These are phyloP conservation scores for Hermaeophaga mercurialis DNA, from an alignment of 2,888 invertebrate species.

Conservation along the genomic window DNA sequence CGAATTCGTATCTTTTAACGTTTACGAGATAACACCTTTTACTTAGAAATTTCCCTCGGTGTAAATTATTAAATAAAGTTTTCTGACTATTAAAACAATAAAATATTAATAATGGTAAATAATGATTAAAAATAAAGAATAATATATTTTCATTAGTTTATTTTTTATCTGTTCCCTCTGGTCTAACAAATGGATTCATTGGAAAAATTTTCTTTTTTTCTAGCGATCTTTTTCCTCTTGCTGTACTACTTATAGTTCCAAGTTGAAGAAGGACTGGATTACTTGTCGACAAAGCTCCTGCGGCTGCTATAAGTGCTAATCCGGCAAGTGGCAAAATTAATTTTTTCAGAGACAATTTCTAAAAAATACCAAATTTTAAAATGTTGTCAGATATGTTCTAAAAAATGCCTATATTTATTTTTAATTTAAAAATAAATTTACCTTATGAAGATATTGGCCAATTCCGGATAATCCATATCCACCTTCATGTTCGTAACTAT, in stretches of 20 bases:
- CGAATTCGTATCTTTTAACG: no score
- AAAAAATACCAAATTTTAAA: constrained; percentile 40
- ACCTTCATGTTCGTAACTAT: constrained; percentile 26
- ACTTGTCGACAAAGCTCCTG: constrained; percentile 75
- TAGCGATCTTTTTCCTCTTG: constrained; percentile 50
- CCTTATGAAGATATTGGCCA: constrained; percentile 29
- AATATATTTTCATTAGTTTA: no score
- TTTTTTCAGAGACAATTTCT: constrained; percentile 67
- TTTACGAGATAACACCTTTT: no score
- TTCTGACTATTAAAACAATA: no score
- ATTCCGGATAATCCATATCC: constrained; percentile 28
- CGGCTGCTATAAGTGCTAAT: constrained; percentile 75
- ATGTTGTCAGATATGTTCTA: no score
- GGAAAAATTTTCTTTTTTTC: not conserved
- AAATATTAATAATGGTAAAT: no score
- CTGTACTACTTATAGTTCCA: constrained; percentile 72
- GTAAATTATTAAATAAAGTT: no score
- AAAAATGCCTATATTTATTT: no score
- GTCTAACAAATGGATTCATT: constrained; percentile 9
- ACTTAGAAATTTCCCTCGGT: no score
- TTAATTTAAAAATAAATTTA: no score
- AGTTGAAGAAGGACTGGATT: constrained; percentile 81
- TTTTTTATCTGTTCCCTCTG: no score
- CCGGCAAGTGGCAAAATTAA: constrained; percentile 76
- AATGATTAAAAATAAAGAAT: no score